Evolutionary conservation across 2,888 invertebrate genomes (phyloP).

Genomic region (Nemurella pictetii): DNA sequence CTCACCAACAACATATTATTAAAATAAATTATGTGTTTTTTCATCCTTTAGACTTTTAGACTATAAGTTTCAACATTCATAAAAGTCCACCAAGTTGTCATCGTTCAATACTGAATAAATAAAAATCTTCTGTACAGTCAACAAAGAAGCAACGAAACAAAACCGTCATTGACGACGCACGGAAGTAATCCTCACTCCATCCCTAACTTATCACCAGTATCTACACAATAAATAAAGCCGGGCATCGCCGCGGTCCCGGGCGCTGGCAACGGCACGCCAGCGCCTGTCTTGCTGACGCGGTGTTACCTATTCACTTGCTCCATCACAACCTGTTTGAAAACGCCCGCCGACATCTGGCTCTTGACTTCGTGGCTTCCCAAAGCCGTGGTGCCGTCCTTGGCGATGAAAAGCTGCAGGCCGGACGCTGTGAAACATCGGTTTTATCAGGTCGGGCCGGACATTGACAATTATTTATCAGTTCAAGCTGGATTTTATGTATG

Average conservation of each 20-base stretch:
- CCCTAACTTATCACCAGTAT: background rate
- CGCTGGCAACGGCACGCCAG: background rate
- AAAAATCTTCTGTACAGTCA: background rate
- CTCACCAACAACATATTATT: too few species aligned
- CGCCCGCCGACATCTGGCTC: conserved; percentile 70
- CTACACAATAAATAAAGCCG: background rate
- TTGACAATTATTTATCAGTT: too few species aligned
- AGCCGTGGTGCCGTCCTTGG: conserved; percentile 86
- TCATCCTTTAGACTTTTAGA: background rate
- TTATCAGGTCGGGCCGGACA: too few species aligned
- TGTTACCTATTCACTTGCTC: conserved; percentile 66
- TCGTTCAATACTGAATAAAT: background rate
- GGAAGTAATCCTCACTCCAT: background rate
- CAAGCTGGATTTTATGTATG: too few species aligned
- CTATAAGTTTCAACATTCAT: background rate
- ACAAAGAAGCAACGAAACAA: background rate
- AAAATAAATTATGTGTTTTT: too few species aligned
- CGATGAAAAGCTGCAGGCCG: conserved; percentile 87
- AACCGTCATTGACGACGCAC: background rate
- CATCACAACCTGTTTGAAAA: conserved; percentile 76
- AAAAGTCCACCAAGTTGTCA: background rate
- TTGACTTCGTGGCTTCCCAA: conserved; percentile 82
- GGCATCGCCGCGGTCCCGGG: background rate
- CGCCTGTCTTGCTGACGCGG: background rate
- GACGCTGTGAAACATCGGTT: too few species aligned